A percentile compares a stretch with the other conserved stretches of the same genome.
These are phyloP conservation scores for Desmophyllum pertusum DNA, from an alignment of 92 coral and sea anemone genomes.

Conservation along the genomic window DNA sequence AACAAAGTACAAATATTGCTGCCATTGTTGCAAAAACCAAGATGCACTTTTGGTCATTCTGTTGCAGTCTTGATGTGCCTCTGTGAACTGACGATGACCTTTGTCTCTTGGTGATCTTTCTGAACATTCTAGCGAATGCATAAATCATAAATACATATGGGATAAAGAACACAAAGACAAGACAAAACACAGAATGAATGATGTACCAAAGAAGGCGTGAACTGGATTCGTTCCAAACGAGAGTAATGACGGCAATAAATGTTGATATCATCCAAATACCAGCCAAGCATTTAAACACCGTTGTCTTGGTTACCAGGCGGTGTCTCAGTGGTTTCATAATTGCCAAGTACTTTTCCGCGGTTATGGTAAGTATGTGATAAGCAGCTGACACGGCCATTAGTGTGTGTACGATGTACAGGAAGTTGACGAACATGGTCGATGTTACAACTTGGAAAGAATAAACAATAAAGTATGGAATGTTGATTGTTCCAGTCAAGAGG, in stretches of 20 bases:
- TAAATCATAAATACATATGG: slow-evolving; percentile 70
- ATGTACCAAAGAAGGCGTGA: neutral
- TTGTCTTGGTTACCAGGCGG: slow-evolving; percentile 56
- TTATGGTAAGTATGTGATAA: slow-evolving; percentile 69
- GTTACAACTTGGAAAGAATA: neutral
- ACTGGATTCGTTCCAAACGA: slow-evolving; percentile 31
- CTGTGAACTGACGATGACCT: neutral
- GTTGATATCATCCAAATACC: slow-evolving; percentile 66
- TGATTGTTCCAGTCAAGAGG: slow-evolving; percentile 21
- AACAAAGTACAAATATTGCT: slow-evolving; percentile 45
- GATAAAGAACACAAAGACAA: slow-evolving; percentile 60
- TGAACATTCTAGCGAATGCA: slow-evolving; percentile 57
- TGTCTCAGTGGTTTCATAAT: slow-evolving; percentile 69
- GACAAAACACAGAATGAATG: slow-evolving; percentile 50
- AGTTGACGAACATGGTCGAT: neutral
- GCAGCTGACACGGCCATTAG: slow-evolving; percentile 63
- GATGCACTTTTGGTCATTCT: slow-evolving; percentile 24
- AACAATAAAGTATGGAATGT: slow-evolving; percentile 24
- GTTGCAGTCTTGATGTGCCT: neutral
- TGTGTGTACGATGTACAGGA: slow-evolving; percentile 11
- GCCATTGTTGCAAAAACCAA: slow-evolving; percentile 59
- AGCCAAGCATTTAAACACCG: slow-evolving; percentile 25
- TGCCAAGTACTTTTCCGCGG: slow-evolving; percentile 75
- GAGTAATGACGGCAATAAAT: slow-evolving; percentile 58
- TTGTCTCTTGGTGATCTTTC: slow-evolving; percentile 26